Base-by-base conservation (phyloP, 1,140 invertebrate genomes). In the Aphis gossypii region DNA sequence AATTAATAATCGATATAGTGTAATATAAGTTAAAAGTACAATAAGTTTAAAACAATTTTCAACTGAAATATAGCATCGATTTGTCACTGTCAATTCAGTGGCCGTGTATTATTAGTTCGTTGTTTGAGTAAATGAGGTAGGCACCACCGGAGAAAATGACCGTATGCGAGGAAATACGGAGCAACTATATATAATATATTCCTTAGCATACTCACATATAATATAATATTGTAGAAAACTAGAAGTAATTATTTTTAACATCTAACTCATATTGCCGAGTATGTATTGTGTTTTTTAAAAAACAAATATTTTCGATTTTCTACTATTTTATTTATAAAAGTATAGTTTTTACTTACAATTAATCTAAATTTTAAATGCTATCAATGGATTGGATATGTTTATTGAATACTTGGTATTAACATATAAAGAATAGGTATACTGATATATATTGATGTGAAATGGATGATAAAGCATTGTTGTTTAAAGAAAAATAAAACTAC, bases 41-140 rank as follows among this genome's bases (percentile, higher is more conserved):
- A 76, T 76, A 76, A 76, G 60, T 76, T 76, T 76, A 76, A 76
- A 76, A 76, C 60, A 76, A 76, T 76, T 76, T 76, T 76, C 60
- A 76, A n/a, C 60, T 76, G 30, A 76, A 76, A 76, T 76, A 76
- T 76, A 35, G n/a, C 60, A 76, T 76, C 60, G 60, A 76, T 76
- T 76, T 76, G 60, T 76, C 60, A 76, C 60, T 76, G 60, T 76
- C 60, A 76, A 76, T 76, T n/a, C 60, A 76, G 60, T 76, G 60
- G 14, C 60, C 60, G 60, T 76, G 60, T 76, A 76, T 76, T 68
- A 68, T 68, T 76, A 76, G 60, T 76, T 76, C 30, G 60, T 35
- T 76, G 60, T 76, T 76, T 35, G 60, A 76, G 30, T 76, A 76
- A 76, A 76, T 76, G 60, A 76, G 60, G 60, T 68, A 68, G 60